Evolutionary conservation across 2,888 invertebrate genomes (phyloP).

Genomic region (Eurois occulta): DNA sequence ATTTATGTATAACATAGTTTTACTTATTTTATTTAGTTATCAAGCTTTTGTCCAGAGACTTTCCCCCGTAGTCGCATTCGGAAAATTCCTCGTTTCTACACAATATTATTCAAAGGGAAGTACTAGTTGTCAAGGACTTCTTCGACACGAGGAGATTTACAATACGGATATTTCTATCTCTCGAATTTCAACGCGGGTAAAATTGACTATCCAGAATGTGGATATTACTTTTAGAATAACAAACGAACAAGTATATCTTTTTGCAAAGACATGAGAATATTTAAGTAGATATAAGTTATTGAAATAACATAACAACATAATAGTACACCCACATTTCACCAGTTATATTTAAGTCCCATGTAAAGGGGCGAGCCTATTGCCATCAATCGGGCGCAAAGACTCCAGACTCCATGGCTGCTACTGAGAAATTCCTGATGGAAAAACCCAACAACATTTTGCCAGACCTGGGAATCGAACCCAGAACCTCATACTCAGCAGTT

Average conservation of each 20-base stretch:
- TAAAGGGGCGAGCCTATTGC: no score
- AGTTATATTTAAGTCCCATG: no score
- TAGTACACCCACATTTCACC: background rate
- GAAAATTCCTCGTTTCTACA: constrained; percentile 8
- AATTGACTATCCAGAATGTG: background rate
- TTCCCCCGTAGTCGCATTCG: no score
- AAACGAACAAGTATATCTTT: background rate
- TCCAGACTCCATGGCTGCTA: no score
- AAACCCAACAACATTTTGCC: no score
- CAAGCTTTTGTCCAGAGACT: background rate
- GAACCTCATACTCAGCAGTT: no score
- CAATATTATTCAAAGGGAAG: background rate
- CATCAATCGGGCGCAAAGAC: no score
- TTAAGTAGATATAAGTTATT: background rate
- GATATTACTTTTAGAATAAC: background rate
- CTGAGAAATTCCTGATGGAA: no score
- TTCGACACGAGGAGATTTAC: background rate
- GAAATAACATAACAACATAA: no score
- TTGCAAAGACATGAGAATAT: background rate
- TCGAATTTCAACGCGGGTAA: background rate
- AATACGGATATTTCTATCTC: background rate
- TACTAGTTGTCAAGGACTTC: background rate
- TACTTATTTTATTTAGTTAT: background rate
- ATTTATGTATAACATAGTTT: background rate
- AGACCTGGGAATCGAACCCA: no score